Percentiles rank a stretch among this genome's conserved stretches.
phyloP scores from a whole-genome alignment of 2,888 invertebrate genomes.

The Oscheius sp. region DNA sequence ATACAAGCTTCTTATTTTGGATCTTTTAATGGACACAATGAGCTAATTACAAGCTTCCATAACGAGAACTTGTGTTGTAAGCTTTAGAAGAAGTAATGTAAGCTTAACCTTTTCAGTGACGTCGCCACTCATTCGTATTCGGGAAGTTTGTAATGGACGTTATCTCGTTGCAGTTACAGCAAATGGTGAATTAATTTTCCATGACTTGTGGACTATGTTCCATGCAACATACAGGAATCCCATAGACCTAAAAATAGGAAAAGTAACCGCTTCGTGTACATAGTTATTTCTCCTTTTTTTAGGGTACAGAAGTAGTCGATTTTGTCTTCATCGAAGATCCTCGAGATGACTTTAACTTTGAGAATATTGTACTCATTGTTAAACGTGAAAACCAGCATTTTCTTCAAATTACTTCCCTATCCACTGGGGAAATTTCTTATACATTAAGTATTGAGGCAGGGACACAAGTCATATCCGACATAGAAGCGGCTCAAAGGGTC shows the following conservation, averaged over 20 bases:
- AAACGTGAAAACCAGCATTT: background rate
- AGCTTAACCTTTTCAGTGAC: background rate
- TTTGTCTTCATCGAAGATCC: slow-evolving; percentile 31
- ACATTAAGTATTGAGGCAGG: slow-evolving; percentile 2
- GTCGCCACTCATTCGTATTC: background rate
- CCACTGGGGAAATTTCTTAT: slow-evolving; percentile 1
- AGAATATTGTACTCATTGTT: slow-evolving; percentile 28
- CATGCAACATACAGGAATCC: background rate
- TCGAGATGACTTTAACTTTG: slow-evolving; percentile 15
- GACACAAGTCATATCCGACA: background rate
- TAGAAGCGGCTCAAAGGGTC: slow-evolving; percentile 15
- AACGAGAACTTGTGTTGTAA: background rate
- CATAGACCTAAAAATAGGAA: background rate
- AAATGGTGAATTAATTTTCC: slow-evolving; percentile 17
- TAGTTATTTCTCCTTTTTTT: background rate
- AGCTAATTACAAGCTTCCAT: background rate
- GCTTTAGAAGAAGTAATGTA: background rate
- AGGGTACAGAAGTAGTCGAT: background rate
- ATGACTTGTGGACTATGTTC: slow-evolving; percentile 26
- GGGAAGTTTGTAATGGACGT: slow-evolving; percentile 29
- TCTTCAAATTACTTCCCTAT: slow-evolving; percentile 13
- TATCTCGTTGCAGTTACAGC: slow-evolving; percentile 32
- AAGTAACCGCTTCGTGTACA: background rate
- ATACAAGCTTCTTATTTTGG: background rate
- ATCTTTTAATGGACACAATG: background rate